phyloP scores from a whole-genome alignment of 2,888 invertebrate species.

The Drosophila prolongata region DNA sequence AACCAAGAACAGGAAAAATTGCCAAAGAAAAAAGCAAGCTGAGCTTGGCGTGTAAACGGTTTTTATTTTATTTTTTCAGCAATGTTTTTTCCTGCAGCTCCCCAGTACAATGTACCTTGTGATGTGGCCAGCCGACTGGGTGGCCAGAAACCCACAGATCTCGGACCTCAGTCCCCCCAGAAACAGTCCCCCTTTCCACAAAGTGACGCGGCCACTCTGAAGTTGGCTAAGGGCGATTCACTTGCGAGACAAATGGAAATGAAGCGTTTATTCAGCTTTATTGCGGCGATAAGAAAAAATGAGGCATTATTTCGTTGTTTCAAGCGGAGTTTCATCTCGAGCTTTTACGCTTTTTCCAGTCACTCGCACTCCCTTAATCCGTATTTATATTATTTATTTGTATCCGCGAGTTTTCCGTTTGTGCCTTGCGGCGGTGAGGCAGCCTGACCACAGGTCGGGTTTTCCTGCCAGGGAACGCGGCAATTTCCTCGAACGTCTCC shows the following conservation, averaged over 20 bases:
- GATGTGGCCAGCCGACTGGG: slow-evolving; percentile 67
- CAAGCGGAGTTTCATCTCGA: slow-evolving; percentile 58
- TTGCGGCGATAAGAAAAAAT: slow-evolving; percentile 82
- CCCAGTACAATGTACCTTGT: slow-evolving; percentile 42
- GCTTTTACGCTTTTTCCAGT: slow-evolving; percentile 29
- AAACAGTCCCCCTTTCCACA: background rate
- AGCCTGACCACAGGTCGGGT: slow-evolving; percentile 72
- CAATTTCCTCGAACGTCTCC: slow-evolving; percentile 71
- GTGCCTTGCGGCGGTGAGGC: slow-evolving; percentile 48
- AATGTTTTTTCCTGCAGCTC: slow-evolving; percentile 23
- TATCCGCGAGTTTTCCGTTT: slow-evolving; percentile 62
- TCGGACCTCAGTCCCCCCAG: slow-evolving; percentile 11
- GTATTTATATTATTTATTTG: slow-evolving; percentile 55
- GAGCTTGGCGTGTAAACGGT: slow-evolving; percentile 69
- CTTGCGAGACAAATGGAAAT: slow-evolving; percentile 82
- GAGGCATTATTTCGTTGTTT: slow-evolving; percentile 77
- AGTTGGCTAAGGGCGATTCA: slow-evolving; percentile 69
- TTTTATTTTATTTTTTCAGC: slow-evolving; percentile 47
- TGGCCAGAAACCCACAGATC: slow-evolving; percentile 52
- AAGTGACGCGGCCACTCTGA: slow-evolving; percentile 65
- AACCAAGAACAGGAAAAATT: slow-evolving; percentile 56
- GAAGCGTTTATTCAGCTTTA: slow-evolving; percentile 83
- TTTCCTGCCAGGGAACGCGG: slow-evolving; percentile 59
- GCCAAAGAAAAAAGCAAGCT: slow-evolving; percentile 60
- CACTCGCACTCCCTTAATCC: slow-evolving; percentile 17